A percentile compares a stretch with the other conserved stretches of the same genome.
Evolutionary conservation across 2,888 invertebrate species (phyloP).

Genomic region (Drosophila greeni): DNA sequence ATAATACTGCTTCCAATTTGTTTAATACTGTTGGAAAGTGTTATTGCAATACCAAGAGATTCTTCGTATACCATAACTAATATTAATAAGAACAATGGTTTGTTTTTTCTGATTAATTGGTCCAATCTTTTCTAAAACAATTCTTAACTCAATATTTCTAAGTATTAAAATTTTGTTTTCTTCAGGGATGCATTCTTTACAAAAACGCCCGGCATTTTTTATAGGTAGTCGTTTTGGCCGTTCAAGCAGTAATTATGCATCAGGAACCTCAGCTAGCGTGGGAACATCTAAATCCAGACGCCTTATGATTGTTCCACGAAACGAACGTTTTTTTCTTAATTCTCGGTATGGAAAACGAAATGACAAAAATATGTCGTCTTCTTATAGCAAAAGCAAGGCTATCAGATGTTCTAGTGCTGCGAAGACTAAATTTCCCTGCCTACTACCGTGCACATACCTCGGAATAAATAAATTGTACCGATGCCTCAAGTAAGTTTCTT

Average conservation of each 20-base stretch:
- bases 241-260: slow-evolving; percentile 59
- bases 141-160: not conserved
- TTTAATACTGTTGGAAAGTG: not conserved
- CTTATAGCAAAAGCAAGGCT: slow-evolving; percentile 43
- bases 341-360: slow-evolving; percentile 78
- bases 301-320: slow-evolving; percentile 77
- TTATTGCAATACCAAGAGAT: slow-evolving; percentile 1
- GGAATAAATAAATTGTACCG: slow-evolving; percentile 80
- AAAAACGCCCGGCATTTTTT: slow-evolving; percentile 78
- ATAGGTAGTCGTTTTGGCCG: slow-evolving; percentile 80
- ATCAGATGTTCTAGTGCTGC: slow-evolving; percentile 2
- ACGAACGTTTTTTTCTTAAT: slow-evolving; percentile 78
- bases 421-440: slow-evolving; percentile 4
- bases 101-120: not conserved
- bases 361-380: slow-evolving; percentile 62
- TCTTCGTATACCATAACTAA: not conserved
- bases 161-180: not conserved
- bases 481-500: slow-evolving; percentile 79
- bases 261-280: slow-evolving; percentile 48
- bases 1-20: not conserved
- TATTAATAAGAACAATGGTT: not conserved
- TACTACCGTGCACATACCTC: slow-evolving; percentile 78
- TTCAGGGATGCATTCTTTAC: slow-evolving; percentile 8
- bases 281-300: slow-evolving; percentile 73
- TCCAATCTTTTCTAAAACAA: too few relatives aligned